Base-by-base conservation (phyloP, 2,888 invertebrate genomes). In the Steinernema carpocapsae region DNA sequence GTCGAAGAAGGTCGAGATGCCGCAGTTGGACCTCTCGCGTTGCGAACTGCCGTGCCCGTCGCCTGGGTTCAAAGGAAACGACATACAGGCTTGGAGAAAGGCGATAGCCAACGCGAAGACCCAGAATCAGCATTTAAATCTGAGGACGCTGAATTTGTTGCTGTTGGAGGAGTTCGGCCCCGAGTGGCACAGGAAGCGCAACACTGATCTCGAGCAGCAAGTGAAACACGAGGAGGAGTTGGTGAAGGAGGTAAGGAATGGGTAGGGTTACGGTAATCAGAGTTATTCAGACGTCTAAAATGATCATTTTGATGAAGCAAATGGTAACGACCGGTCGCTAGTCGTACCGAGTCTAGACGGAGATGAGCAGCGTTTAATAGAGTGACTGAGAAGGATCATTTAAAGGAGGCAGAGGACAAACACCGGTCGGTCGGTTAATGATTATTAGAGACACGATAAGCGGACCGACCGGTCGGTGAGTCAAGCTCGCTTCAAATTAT, bases 1-100 rank as follows among this genome's bases (percentile, higher is more conserved):
- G 73, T 71, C 74, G 42, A 79, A 83, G 76, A 84, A 85, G 56
- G 77, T 83, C 82, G 82, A 84, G 72, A 82, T 85, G 83, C 74
- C 75, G n/a, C 83, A 85, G 73, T 59, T 86, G 74, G 85, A 86
- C 73, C 81, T 86, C 80, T 74, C 76, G n/a, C 78, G 86, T 26
- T 85, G 84, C 71, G 85, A 85, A 48, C 76, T 85, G n/a, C 85
- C 85, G 22, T 77, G 81, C 26, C 86, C 86, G 0, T 79, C 82
- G 7, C 80, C 80, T 26, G 79, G 83, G 2, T 75, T 77, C 7
- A 77, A 79, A 42, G 78, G 80, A 32, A 76, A 77, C n/a, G 85
- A 86, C 72, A 79, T 82, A 59, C 75, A 78, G 29, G 77, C 83
- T 42, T 86, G 86, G 86, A 76, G 77, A 19, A 83, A 83, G 75